phyloP scores from a whole-genome alignment of 2,888 invertebrate genomes.

The Cartodere bifasciata region DNA sequence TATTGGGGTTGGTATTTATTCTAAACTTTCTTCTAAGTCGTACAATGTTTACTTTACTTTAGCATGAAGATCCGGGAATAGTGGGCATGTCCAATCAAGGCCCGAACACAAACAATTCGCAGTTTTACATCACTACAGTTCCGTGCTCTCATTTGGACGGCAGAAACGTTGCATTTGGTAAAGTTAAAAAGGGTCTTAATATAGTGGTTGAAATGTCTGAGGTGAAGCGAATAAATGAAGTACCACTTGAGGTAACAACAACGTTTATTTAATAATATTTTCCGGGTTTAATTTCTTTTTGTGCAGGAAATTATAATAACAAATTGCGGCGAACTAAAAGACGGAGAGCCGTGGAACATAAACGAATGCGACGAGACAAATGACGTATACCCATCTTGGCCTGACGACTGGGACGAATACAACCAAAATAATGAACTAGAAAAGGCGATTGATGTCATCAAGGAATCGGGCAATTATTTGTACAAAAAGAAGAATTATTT shows the following conservation, averaged over 20 bases:
- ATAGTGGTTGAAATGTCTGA: constrained; percentile 58
- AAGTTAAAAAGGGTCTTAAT: constrained; percentile 63
- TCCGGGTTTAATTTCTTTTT: constrained; percentile 7
- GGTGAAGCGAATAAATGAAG: constrained; percentile 43
- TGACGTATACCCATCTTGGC: constrained; percentile 64
- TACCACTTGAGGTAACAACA: constrained; percentile 43
- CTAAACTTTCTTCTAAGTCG: too few relatives aligned
- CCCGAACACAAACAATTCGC: constrained; percentile 81
- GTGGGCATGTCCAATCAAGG: constrained; percentile 75
- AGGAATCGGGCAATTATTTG: constrained; percentile 58
- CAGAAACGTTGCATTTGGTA: constrained; percentile 72
- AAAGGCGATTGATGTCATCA: constrained; percentile 46
- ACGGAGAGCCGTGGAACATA: constrained; percentile 50
- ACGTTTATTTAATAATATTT: background rate
- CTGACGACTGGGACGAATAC: constrained; percentile 51
- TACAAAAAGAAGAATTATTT: constrained; percentile 47
- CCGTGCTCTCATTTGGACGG: constrained; percentile 66
- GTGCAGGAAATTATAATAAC: constrained; percentile 50
- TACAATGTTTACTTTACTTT: constrained; percentile 13
- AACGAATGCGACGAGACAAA: constrained; percentile 55
- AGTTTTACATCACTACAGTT: constrained; percentile 81
- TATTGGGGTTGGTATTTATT: constrained; percentile 39
- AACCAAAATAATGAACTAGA: constrained; percentile 24
- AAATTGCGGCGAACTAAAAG: constrained; percentile 60
- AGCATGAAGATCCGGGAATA: constrained; percentile 50